Evolutionary conservation across 2,797 vertebrate genomes (phyloP).

Genomic region (Coendou prehensilis): DNA sequence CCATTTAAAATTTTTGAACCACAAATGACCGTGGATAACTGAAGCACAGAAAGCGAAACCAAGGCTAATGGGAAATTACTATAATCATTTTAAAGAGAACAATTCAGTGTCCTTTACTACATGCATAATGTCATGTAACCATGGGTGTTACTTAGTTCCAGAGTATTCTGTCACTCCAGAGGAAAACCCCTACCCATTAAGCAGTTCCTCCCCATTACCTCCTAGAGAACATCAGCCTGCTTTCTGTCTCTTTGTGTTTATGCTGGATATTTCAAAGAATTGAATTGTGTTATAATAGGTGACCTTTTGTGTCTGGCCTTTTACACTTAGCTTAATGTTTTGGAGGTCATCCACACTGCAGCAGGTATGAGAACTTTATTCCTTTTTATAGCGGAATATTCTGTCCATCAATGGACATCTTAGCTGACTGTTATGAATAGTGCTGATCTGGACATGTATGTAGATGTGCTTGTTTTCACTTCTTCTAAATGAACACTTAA

Average conservation of each 20-base stretch:
- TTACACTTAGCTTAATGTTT: not conserved
- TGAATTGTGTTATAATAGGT: not conserved
- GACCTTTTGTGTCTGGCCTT: not conserved
- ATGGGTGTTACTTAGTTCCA: not conserved
- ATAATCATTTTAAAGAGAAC: not conserved
- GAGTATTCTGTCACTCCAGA: not conserved
- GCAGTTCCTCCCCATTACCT: not conserved
- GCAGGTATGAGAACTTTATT: not conserved
- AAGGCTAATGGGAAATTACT: not conserved
- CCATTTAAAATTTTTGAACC: not conserved
- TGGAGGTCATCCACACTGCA: not conserved
- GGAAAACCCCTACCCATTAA: not conserved
- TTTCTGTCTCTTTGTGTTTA: not conserved
- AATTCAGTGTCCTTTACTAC: not conserved
- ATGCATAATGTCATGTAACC: not conserved
- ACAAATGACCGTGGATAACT: not conserved
- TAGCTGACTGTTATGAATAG: not conserved
- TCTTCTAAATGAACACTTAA: not conserved
- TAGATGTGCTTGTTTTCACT: not conserved
- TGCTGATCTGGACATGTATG: not conserved
- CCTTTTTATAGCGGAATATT: not conserved
- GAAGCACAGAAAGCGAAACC: not conserved
- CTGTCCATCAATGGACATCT: not conserved
- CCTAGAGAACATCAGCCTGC: not conserved
- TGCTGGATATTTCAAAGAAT: not conserved